Evolutionary conservation across 2,797 vertebrate species (phyloP).

Genomic region (Poecilia gillii): DNA sequence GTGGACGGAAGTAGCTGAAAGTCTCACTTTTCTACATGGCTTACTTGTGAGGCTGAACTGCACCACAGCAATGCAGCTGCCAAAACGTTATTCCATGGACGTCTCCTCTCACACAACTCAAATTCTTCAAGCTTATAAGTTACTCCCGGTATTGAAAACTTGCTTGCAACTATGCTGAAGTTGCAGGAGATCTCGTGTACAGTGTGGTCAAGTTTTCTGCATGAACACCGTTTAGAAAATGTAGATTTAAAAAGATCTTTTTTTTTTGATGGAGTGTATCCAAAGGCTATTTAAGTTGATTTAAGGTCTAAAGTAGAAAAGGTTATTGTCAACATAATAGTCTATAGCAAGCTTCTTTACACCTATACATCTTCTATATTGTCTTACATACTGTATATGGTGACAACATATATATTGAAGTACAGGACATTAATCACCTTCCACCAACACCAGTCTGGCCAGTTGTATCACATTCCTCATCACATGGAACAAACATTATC

Average conservation of each 20-base stretch:
- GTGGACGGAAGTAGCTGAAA: neutral
- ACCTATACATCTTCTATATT: conserved; percentile 28
- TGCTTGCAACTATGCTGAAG: conserved; percentile 39
- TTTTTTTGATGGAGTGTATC: conserved; percentile 27
- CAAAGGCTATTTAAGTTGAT: conserved; percentile 10
- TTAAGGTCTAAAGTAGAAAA: neutral
- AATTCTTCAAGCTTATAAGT: neutral
- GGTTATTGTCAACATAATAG: neutral
- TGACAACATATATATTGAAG: conserved; percentile 15
- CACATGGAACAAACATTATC: conserved; percentile 48
- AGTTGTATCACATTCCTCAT: conserved; percentile 76
- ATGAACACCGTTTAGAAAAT: conserved; percentile 51
- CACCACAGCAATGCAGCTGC: neutral
- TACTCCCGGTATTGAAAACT: conserved; percentile 23
- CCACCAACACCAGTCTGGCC: conserved; percentile 51
- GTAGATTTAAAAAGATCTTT: conserved; percentile 32
- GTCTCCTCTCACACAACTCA: neutral
- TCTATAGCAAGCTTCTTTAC: neutral
- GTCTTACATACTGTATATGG: conserved; percentile 50
- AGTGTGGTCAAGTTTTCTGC: conserved; percentile 57
- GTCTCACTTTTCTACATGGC: neutral
- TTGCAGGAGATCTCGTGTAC: conserved; percentile 46
- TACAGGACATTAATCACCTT: conserved; percentile 21
- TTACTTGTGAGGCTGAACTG: neutral
- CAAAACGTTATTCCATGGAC: neutral